Percentiles rank a stretch among this genome's conserved stretches.
Evolutionary conservation across 64 coral and sea anemone genomes (phyloP).

Genomic region (Dendrophyllia cribrosa): DNA sequence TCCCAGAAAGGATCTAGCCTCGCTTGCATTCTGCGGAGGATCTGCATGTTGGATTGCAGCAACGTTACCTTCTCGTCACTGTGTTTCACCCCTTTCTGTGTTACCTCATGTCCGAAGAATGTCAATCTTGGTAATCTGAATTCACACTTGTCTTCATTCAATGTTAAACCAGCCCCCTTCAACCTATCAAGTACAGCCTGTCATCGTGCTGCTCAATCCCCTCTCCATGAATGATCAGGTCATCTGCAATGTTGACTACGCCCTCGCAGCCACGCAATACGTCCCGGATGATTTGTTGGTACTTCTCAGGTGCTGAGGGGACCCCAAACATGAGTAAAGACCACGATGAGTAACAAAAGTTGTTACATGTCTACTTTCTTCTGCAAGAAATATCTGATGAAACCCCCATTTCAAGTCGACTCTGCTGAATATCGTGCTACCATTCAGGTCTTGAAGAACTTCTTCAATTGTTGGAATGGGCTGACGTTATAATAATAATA

Average conservation of each 20-base stretch:
- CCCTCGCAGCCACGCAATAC: not conserved
- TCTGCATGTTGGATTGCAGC: constrained; percentile 33
- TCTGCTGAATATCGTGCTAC: not conserved
- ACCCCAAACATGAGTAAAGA: constrained; percentile 17
- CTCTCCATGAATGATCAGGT: not conserved
- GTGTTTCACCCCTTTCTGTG: constrained; percentile 16
- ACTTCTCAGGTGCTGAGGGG: not conserved
- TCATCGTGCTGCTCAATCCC: not conserved
- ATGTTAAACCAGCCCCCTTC: not conserved
- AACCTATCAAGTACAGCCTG: not conserved
- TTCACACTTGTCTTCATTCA: too few species aligned
- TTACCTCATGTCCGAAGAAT: constrained; percentile 42
- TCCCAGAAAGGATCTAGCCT: constrained; percentile 19
- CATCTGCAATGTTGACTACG: not conserved
- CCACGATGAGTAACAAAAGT: not conserved
- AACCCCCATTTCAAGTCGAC: constrained; percentile 1
- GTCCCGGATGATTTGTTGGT: not conserved
- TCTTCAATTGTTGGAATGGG: not conserved
- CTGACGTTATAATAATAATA: constrained; percentile 1
- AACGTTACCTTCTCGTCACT: constrained; percentile 25
- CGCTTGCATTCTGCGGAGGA: constrained; percentile 34
- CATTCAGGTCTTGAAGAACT: not conserved
- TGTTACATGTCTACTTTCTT: not conserved
- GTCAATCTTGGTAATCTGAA: constrained; percentile 17
- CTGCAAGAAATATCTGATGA: not conserved